phyloP scores from a whole-genome alignment of 2,888 invertebrate species.

The Cheilosia vernalis region DNA sequence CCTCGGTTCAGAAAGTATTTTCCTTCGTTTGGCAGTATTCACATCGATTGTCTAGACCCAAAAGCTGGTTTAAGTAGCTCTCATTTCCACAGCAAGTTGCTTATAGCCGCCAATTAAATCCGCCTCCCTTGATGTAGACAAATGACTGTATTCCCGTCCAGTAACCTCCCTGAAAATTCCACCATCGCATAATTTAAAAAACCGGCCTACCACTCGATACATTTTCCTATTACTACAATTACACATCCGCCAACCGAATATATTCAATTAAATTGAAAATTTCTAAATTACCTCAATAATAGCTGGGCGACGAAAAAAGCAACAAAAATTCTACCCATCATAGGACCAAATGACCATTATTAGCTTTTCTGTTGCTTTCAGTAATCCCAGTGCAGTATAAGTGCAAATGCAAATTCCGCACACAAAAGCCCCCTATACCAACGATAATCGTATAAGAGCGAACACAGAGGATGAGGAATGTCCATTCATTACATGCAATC shows the following conservation, averaged over 20 bases:
- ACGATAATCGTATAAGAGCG: slow-evolving; percentile 2
- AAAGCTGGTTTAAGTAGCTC: no score
- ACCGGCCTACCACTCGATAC: not conserved
- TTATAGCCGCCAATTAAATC: no score
- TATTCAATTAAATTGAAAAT: slow-evolving; percentile 23
- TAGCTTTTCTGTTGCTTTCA: no score
- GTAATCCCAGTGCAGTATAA: slow-evolving; percentile 21
- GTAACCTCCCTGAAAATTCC: no score
- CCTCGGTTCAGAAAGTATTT: no score
- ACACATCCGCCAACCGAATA: not conserved
- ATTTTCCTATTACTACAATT: slow-evolving; percentile 16
- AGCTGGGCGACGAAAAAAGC: slow-evolving; percentile 5
- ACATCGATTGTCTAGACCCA: no score
- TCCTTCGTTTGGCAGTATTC: no score
- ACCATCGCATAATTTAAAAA: no score
- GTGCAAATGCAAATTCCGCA: slow-evolving; percentile 61
- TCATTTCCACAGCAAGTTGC: no score
- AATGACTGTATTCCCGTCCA: no score
- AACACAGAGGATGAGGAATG: slow-evolving; percentile 20
- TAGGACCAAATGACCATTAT: slow-evolving; percentile 59
- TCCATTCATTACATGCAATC: slow-evolving; percentile 64
- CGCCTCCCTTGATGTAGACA: no score
- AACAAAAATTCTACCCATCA: slow-evolving; percentile 46
- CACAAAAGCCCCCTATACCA: not conserved
- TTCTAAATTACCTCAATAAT: slow-evolving; percentile 21